Base-by-base conservation (phyloP, 2,113 vertebrate genomes). In the Lutjanus erythropterus region DNA sequence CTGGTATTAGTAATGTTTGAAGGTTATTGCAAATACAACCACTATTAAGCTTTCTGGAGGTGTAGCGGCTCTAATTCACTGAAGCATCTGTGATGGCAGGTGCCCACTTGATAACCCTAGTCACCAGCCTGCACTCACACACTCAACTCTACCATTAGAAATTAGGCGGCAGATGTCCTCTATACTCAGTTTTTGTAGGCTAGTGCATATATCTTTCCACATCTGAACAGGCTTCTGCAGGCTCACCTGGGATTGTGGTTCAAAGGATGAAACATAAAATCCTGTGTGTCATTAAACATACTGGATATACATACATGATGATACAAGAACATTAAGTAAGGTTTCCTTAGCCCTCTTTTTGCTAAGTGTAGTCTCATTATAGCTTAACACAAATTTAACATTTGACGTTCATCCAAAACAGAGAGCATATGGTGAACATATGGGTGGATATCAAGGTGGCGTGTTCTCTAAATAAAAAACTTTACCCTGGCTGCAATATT, bases 71-170 rank as follows among this genome's bases (percentile, higher is more conserved):
- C 8, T 81, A 75, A 79, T 88, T 85, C 49, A 60, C 52, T 50
- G 12, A 81, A 89, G 74, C 80, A 83, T 88, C 85, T 84, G 83
- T 18, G 53, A 37, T 65, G 66, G 76, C 85, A 84, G 78, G 89
- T 78, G 85, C 64, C 68, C 71, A 27, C 73, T 65, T 56, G 58
- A 74, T 68, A 74, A 74, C 65, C 71, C 64, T 80, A 59, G 71
- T 83, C 56, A 49, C 27, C 39, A n/a, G 73, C 60, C 55, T 46
- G 69, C 53, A 33, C 35, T 73, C 55, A 47, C 71, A 59, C 58
- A 25, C 69, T 61, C 56, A 15, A n/a, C 55, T 72, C 70, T 50
- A 53, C 18, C 66, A 3, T 42, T 71, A 39, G 15, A 12, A 65
- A 73, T 60, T 41, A 67, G 61, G 56, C 71, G 75, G 68, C 78